These are phyloP conservation scores for Mesoligia furuncula DNA, from an alignment of 2,888 invertebrate genomes.

Conservation along the genomic window DNA sequence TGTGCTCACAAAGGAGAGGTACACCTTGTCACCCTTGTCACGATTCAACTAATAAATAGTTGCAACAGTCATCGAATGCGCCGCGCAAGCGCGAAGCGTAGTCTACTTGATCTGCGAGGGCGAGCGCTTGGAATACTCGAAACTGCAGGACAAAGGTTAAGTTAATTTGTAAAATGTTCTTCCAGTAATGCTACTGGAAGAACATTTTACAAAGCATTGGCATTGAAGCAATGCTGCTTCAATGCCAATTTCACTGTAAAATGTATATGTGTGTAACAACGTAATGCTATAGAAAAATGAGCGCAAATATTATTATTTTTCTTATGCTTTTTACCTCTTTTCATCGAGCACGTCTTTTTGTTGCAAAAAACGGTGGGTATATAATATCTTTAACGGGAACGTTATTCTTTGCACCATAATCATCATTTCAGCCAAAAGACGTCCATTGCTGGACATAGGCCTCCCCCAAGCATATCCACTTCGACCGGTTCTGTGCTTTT, in stretches of 20 bases:
- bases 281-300: not conserved
- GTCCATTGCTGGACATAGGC: no score
- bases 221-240: no score
- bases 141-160: not conserved
- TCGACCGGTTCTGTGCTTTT: no score
- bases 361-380: not conserved
- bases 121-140: not conserved
- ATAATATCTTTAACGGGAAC: not conserved
- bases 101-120: not conserved
- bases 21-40: slow-evolving; percentile 23
- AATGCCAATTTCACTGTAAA: not conserved
- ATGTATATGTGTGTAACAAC: not conserved
- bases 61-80: slow-evolving; percentile 2
- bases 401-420: not conserved
- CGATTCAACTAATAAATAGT: slow-evolving; percentile 12
- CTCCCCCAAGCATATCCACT: no score
- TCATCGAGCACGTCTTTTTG: no score
- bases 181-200: no score
- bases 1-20: slow-evolving; percentile 22
- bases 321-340: not conserved
- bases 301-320: not conserved
- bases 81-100: no score
- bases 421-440: no score
- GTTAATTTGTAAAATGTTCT: not conserved
- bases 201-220: no score